Evolutionary conservation across 2,888 invertebrate genomes (phyloP).

Genomic region (Macrosoma leucophasiata): DNA sequence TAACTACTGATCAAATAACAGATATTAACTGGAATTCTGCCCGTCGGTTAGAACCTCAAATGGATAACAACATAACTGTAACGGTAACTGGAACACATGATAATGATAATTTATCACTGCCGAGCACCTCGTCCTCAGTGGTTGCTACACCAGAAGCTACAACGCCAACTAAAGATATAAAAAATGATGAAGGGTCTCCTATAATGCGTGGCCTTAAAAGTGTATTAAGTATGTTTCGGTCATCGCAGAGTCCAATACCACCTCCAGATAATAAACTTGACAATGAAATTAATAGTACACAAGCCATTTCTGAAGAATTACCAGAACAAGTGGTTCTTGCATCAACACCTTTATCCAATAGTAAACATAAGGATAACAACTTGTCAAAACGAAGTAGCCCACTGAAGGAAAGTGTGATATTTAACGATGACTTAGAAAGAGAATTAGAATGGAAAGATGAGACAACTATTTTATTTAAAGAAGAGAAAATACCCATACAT

Average conservation of each 20-base stretch:
- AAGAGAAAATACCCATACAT: conserved; percentile 59
- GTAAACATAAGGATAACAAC: conserved; percentile 37
- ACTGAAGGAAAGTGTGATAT: conserved; percentile 54
- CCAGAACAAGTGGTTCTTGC: conserved; percentile 29
- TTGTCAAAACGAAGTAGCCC: conserved; percentile 49
- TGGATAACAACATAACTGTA: conserved; percentile 37
- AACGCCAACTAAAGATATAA: conserved; percentile 56
- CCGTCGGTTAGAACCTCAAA: conserved; percentile 36
- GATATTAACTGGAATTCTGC: conserved; percentile 40
- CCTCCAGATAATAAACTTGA: conserved; percentile 29
- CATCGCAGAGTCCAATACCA: conserved; percentile 62
- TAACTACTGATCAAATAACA: conserved; percentile 36
- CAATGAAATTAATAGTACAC: conserved; percentile 20
- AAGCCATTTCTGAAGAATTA: too few relatives aligned
- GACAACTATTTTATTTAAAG: conserved; percentile 51
- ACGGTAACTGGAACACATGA: conserved; percentile 38
- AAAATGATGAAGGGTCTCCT: conserved; percentile 52
- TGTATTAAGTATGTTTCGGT: conserved; percentile 61
- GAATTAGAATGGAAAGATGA: conserved; percentile 66
- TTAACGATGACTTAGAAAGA: conserved; percentile 60
- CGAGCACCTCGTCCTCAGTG: conserved; percentile 52
- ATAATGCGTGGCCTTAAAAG: conserved; percentile 63
- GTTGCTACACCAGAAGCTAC: conserved; percentile 57
- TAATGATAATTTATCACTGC: conserved; percentile 45
- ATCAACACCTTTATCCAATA: conserved; percentile 50